Conservation (phyloP, 2,888 invertebrate genomes). For the Leuctra nigra region DNA sequence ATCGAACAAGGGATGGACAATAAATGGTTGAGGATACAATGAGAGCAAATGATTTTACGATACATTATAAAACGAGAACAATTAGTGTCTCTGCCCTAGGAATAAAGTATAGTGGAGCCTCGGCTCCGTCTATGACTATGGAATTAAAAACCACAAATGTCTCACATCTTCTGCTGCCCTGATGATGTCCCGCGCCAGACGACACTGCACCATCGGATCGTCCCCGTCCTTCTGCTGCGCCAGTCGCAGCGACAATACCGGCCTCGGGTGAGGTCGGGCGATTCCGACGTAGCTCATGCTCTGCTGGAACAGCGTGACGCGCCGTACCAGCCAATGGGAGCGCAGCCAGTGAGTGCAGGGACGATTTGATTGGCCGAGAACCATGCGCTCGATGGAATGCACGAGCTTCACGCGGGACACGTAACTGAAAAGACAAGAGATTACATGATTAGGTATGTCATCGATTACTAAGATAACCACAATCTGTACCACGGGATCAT, state of each 20-base stretch:
- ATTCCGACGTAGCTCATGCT: background rate
- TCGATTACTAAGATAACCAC: too few relatives aligned
- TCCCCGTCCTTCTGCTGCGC: background rate
- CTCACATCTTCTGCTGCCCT: background rate
- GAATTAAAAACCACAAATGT: too few relatives aligned
- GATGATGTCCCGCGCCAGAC: background rate
- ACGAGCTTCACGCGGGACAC: constrained; percentile 4
- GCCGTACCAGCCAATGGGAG: background rate
- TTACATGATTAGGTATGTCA: too few relatives aligned
- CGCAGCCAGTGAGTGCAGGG: background rate
- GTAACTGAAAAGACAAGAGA: background rate
- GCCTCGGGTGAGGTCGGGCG: background rate
- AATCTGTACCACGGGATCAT: too few relatives aligned
- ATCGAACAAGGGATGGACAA: too few relatives aligned
- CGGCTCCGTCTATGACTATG: too few relatives aligned
- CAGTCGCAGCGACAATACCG: background rate
- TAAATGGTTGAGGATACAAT: too few relatives aligned
- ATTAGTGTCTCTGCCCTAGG: too few relatives aligned
- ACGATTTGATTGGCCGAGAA: background rate
- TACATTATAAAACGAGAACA: too few relatives aligned
- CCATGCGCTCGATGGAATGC: background rate
- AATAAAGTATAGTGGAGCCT: too few relatives aligned
- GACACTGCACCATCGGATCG: too few relatives aligned
- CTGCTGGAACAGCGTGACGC: background rate
- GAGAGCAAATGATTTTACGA: too few relatives aligned